phyloP scores from a whole-genome alignment of 2,113 vertebrate genomes.

The Syngnathus scovelli region DNA sequence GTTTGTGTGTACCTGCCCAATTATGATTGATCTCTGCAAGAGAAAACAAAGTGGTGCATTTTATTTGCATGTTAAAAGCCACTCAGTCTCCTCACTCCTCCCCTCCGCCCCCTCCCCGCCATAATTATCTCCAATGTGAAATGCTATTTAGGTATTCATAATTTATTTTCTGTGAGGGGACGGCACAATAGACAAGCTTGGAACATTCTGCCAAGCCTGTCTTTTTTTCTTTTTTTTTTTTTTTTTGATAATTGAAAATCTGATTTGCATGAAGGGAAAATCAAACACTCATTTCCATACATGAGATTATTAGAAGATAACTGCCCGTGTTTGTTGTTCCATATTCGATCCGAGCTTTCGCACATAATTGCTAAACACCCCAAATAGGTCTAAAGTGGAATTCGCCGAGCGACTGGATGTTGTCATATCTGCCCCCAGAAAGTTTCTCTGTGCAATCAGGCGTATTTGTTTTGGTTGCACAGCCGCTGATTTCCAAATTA shows the following conservation, averaged over 20 bases:
- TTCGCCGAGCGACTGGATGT: conserved; percentile 51
- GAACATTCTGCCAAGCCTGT: conserved; percentile 64
- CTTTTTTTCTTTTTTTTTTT: conserved; percentile 56
- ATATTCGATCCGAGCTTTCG: conserved; percentile 66
- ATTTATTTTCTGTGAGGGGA: conserved; percentile 69
- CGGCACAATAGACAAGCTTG: conserved; percentile 62
- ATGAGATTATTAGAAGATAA: conserved; percentile 75
- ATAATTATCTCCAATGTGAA: conserved; percentile 73
- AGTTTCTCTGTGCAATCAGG: conserved; percentile 36
- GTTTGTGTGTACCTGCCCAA: conserved; percentile 72
- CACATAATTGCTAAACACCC: conserved; percentile 71
- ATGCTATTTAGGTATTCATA: conserved; percentile 75
- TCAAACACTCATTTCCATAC: conserved; percentile 78
- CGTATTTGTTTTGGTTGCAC: conserved; percentile 23
- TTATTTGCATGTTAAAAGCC: conserved; percentile 75
- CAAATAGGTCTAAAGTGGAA: conserved; percentile 58
- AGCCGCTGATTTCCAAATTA: conserved; percentile 17
- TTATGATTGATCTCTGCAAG: conserved; percentile 71
- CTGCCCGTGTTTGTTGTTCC: conserved; percentile 70
- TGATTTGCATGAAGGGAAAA: conserved; percentile 76
- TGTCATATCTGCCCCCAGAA: conserved; percentile 31
- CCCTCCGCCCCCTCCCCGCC: conserved; percentile 33
- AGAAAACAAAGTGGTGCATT: conserved; percentile 71
- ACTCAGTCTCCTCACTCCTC: conserved; percentile 32
- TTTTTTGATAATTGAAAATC: conserved; percentile 77